A percentile compares a stretch with the other conserved stretches of the same genome.
Conservation (phyloP, 2,113 vertebrate species). For the Micronycteris hirsuta region DNA sequence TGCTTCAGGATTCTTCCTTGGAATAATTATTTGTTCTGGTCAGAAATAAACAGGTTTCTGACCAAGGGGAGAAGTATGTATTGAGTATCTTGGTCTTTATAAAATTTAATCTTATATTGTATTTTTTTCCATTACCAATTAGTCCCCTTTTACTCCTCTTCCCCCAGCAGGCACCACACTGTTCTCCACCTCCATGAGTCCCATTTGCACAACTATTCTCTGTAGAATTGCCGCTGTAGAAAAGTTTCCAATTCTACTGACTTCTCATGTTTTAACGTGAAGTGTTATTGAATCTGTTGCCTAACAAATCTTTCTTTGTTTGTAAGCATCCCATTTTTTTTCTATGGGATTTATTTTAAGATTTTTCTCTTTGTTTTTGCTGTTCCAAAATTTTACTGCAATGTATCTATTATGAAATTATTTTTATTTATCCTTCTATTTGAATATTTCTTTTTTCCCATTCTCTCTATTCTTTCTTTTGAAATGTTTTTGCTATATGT, state of each 20-base stretch:
- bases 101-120: too few species aligned
- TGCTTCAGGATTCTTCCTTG: neutral
- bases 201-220: neutral
- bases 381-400: neutral
- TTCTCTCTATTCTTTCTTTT: neutral
- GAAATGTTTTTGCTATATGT: neutral
- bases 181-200: neutral
- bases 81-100: neutral
- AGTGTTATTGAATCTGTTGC: neutral
- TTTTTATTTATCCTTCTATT: neutral
- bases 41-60: neutral
- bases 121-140: too few species aligned
- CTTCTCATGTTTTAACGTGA: neutral
- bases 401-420: neutral
- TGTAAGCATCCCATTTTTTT: neutral
- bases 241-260: neutral
- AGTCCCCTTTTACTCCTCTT: too few species aligned
- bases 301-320: neutral
- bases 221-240: neutral
- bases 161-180: too few species aligned
- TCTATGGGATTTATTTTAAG: neutral
- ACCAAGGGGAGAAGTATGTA: neutral
- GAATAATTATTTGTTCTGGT: neutral
- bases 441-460: neutral
- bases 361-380: neutral